Evolutionary conservation across 2,113 vertebrate species (phyloP).

Genomic region (Gopherus evgoodei): DNA sequence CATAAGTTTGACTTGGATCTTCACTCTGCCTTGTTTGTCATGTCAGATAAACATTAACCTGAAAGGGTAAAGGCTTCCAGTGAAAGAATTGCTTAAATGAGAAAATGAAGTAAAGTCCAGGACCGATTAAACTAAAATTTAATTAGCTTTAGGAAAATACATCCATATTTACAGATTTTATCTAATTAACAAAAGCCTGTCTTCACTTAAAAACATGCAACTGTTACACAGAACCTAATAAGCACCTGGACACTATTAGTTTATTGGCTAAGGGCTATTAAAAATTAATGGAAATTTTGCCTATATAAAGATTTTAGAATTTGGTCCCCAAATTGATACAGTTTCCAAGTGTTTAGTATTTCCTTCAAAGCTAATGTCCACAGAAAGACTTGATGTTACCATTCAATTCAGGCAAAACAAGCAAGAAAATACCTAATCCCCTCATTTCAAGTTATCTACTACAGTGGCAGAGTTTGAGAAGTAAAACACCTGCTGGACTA

Average conservation of each 20-base stretch:
- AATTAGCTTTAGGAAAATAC: slow-evolving; percentile 50
- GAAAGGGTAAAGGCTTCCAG: slow-evolving; percentile 32
- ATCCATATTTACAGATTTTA: background rate
- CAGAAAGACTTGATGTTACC: slow-evolving; percentile 20
- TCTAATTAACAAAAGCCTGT: background rate
- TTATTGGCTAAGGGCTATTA: slow-evolving; percentile 27
- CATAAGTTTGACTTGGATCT: background rate
- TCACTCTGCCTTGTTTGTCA: background rate
- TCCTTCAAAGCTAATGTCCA: slow-evolving; percentile 38
- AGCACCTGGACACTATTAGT: background rate
- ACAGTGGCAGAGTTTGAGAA: background rate
- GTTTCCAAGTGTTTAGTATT: slow-evolving; percentile 58
- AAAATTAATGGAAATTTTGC: background rate
- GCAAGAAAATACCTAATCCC: background rate
- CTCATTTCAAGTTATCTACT: background rate
- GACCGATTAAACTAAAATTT: slow-evolving; percentile 49
- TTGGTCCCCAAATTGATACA: slow-evolving; percentile 44
- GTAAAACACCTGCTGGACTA: background rate
- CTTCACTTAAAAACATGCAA: slow-evolving; percentile 14
- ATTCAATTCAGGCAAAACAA: slow-evolving; percentile 1
- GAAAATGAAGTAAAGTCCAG: slow-evolving; percentile 49
- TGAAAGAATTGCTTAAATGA: slow-evolving; percentile 32
- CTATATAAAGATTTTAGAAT: slow-evolving; percentile 45
- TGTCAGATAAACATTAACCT: slow-evolving; percentile 49
- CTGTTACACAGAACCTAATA: slow-evolving; percentile 36